Evolutionary conservation across 92 coral and sea anemone species (phyloP), one percentile per base, ranked within the genome.

Genomic region (Phenganax subtilis): DNA sequence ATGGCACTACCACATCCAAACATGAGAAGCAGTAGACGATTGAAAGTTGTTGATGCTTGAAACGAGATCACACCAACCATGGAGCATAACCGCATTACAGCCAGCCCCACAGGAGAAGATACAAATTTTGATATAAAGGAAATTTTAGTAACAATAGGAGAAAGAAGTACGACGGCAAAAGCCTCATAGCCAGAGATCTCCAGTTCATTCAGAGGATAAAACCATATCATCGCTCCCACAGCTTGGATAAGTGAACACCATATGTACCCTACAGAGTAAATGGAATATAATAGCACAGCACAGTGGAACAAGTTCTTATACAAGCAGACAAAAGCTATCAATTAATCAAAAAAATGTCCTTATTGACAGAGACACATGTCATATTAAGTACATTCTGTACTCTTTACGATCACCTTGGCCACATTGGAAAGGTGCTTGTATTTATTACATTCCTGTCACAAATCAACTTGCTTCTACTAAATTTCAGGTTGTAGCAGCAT

Each of bases 151-250:
- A 93, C 76, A 27, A 90, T 62, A 29, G 98, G 98, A 17, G 98
- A 88, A 9, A 93, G 86, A 44, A 92, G 89, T 12, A 91, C 89
- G 2, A 85, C 54, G 15, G 88, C 97, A 87, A 93, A 93, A 27
- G 92, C 91, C 68, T 93, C 98, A 55, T 93, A 93, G 73, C 98
- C 98, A 9, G 98, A 88, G 54, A 93, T 93, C 85, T 91, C 98
- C 61, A 93, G 91, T 30, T 91, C 98, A 77, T 93, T 93, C 61
- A 93, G 84, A 27, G 98, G 98, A 79, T 88, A 93, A 76, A 93
- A 93, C 98, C 98, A 93, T 53, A 93, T 93, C 97, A 93, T 91
- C 52, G 97, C 92, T 16, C 92, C 92, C 77, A 93, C 89, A 10
- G 89, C 92, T 84, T 88, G 88, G 52, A 91, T 64, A 14, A 93